Base-by-base conservation (phyloP, 2,113 vertebrate genomes). In the Engraulis encrasicolus region DNA sequence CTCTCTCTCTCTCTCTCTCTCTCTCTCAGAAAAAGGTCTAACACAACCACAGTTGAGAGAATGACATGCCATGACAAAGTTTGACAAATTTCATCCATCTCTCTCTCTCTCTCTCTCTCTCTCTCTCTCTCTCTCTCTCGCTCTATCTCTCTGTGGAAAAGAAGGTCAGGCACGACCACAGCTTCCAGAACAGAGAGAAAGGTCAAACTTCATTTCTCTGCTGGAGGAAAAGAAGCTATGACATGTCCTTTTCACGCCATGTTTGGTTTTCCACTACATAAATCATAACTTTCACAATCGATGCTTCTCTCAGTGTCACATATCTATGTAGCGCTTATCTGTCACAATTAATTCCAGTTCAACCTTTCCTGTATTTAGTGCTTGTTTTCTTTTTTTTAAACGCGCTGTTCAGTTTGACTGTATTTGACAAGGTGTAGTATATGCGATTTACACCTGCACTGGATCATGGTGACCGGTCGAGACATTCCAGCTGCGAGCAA, bases 261-360 rank as follows among this genome's bases (percentile, higher is more conserved):
- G 27, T 34, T 74, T 74, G 27, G 7, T 36, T 74, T 74, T 74
- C 27, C 14, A 74, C 5, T 14, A 34, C 61, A 74, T 74, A 34
- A 23, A 83, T 50, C 77, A 37, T 74, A 74, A 34, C 66, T 74
- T 74, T 45, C n/a, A 45, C 40, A 45, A 45, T 45, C 4, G 4
- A 3, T 45, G 40, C 40, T 9, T 45, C 4, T 45, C 9, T 45
- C 40, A 45, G 40, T 9, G 3, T 45, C 40, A 45, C 40, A 9
- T 45, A 45, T 45, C 40, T 45, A n/a, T n/a, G n/a, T n/a, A 45
- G 40, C 40, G 40, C 40, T 45, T 45, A 45, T 74, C 66, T 74
- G 12, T 74, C 66, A 74, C 27, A 74, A 74, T 74, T 31, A 74
- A 74, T 74, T 74, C 34, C 66, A 74, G n/a, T n/a, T n/a, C n/a